A percentile compares a stretch with the other conserved stretches of the same genome.
These are phyloP conservation scores for Liodrosophila aerea DNA, from an alignment of 2,888 invertebrate genomes.

Conservation along the genomic window DNA sequence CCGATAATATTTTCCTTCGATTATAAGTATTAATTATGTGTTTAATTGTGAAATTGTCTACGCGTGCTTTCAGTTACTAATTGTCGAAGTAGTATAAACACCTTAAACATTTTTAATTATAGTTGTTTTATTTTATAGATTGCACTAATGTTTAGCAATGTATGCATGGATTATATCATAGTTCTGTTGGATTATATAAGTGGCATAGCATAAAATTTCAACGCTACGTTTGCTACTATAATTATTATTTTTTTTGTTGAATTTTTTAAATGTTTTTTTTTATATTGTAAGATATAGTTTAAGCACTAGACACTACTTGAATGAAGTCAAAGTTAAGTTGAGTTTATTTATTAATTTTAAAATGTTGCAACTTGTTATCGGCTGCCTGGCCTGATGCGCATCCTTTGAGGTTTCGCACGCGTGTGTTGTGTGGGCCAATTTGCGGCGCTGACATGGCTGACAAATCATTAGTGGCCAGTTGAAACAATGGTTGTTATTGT, in stretches of 20 bases:
- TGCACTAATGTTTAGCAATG: constrained; percentile 41
- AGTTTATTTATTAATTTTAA: constrained; percentile 13
- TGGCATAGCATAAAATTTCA: constrained; percentile 18
- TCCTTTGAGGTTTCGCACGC: constrained; percentile 65
- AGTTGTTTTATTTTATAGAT: constrained; percentile 24
- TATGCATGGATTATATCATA: constrained; percentile 28
- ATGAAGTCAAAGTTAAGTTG: constrained; percentile 16
- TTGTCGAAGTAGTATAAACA: no score
- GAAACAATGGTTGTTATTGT: constrained; percentile 45
- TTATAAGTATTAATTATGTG: neutral
- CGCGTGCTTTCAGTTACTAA: constrained; percentile 49
- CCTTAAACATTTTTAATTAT: constrained; percentile 1
- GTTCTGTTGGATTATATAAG: constrained; percentile 39
- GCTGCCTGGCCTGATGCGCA: constrained; percentile 56
- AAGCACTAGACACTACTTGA: constrained; percentile 43
- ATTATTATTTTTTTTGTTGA: neutral
- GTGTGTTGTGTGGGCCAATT: constrained; percentile 53
- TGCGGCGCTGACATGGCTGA: constrained; percentile 39
- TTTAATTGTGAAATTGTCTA: constrained; percentile 33
- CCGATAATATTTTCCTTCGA: constrained; percentile 14
- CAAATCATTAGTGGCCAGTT: constrained; percentile 69
- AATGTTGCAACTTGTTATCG: constrained; percentile 8
- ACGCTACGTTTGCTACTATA: constrained; percentile 30
- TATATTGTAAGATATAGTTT: constrained; percentile 1
- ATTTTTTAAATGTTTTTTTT: constrained; percentile 7